Conservation (phyloP, 2,888 invertebrate genomes). For the Eristalis arbustorum region DNA sequence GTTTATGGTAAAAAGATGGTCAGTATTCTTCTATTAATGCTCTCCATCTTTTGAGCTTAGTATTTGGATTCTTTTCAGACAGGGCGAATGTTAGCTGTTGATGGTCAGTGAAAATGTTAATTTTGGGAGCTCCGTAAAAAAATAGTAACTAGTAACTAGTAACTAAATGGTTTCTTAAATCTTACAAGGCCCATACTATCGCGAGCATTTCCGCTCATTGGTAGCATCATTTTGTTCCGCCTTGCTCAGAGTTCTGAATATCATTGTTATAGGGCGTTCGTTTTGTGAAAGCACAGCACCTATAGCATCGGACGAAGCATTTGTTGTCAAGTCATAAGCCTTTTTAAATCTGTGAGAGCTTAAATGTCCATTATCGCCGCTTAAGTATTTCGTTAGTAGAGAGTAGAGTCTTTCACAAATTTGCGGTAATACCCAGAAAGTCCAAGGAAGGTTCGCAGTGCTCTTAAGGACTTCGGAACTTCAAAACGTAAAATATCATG, state of each 20-base stretch:
- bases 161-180: too few relatives aligned
- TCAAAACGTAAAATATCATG: background rate
- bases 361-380: background rate
- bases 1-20: background rate
- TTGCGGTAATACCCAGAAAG: background rate
- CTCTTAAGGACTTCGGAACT: background rate
- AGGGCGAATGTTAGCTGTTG: constrained; percentile 48
- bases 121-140: background rate
- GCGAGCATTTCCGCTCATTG: too few relatives aligned
- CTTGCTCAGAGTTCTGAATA: too few relatives aligned
- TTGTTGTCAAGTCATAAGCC: too few relatives aligned
- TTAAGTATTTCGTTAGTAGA: background rate
- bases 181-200: too few relatives aligned
- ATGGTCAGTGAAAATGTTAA: background rate
- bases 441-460: background rate
- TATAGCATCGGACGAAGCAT: too few relatives aligned
- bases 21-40: background rate
- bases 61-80: constrained; percentile 41
- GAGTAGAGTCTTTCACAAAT: background rate
- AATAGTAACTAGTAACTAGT: too few relatives aligned
- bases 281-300: too few relatives aligned
- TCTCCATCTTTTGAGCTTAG: constrained; percentile 53
- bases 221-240: too few relatives aligned
- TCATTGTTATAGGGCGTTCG: too few relatives aligned
- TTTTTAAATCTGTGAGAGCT: background rate